Evolutionary conservation across 2,888 invertebrate genomes (phyloP).

Genomic region (Cataglyphis cursor): DNA sequence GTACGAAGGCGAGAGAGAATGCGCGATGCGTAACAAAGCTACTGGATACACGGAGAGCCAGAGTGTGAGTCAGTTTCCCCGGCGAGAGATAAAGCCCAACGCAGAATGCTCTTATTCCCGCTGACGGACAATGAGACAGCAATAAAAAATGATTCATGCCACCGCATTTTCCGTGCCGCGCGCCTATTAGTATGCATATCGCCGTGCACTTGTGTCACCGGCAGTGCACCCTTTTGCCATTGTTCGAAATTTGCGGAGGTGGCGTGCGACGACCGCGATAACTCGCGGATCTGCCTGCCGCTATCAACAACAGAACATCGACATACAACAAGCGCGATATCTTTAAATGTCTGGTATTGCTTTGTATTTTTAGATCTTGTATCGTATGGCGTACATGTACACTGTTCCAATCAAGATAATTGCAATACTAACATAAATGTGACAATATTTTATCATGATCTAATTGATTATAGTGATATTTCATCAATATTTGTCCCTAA

Average conservation of each 20-base stretch:
- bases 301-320: slow-evolving; percentile 14
- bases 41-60: neutral
- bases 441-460: slow-evolving; percentile 3
- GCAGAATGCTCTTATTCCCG: slow-evolving; percentile 69
- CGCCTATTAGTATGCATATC: neutral
- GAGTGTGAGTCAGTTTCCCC: slow-evolving; percentile 77
- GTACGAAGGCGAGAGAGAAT: neutral
- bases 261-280: slow-evolving; percentile 25
- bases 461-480: neutral
- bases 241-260: slow-evolving; percentile 22
- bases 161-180: slow-evolving; percentile 21
- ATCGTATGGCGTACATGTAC: neutral
- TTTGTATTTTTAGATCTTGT: slow-evolving; percentile 11
- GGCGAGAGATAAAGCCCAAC: slow-evolving; percentile 75
- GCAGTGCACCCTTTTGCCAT: slow-evolving; percentile 7
- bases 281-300: neutral
- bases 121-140: slow-evolving; percentile 74
- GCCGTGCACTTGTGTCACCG: slow-evolving; percentile 6
- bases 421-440: neutral
- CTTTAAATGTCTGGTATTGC: slow-evolving; percentile 15
- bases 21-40: slow-evolving; percentile 28
- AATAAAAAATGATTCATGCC: slow-evolving; percentile 67
- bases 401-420: slow-evolving; percentile 11
- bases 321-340: neutral
- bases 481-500: neutral